Conservation (phyloP, 2,113 vertebrate genomes). For the Cephalopholis sonnerati region DNA sequence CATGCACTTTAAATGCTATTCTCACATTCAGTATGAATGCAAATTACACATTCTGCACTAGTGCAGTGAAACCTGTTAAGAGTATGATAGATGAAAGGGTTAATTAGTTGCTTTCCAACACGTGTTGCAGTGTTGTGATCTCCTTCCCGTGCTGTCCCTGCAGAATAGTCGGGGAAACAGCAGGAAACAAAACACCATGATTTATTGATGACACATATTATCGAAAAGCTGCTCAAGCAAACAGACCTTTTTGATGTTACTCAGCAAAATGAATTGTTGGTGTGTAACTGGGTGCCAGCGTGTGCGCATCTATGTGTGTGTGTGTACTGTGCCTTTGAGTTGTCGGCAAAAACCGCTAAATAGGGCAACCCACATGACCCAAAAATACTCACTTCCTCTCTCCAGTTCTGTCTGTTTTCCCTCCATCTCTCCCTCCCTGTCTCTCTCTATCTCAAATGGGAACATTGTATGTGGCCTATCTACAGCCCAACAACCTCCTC, state of each 20-base stretch:
- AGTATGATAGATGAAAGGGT: neutral
- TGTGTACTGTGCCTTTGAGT: slow-evolving; percentile 51
- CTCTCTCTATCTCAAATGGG: slow-evolving; percentile 63
- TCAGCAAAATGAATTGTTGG: slow-evolving; percentile 61
- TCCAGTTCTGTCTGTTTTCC: slow-evolving; percentile 59
- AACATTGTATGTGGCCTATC: slow-evolving; percentile 77
- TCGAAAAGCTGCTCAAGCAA: slow-evolving; percentile 53
- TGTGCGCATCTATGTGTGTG: slow-evolving; percentile 5
- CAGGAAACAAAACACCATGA: slow-evolving; percentile 54
- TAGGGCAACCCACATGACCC: slow-evolving; percentile 81
- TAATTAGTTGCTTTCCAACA: slow-evolving; percentile 2
- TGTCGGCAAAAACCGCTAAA: slow-evolving; percentile 69
- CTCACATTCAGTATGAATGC: neutral
- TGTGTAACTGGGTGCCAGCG: slow-evolving; percentile 16
- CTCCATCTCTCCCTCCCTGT: slow-evolving; percentile 57
- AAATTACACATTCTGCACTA: neutral
- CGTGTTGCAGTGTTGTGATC: slow-evolving; percentile 11
- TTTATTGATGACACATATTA: slow-evolving; percentile 66
- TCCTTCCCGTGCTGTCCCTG: neutral
- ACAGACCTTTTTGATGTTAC: slow-evolving; percentile 56
- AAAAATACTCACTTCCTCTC: slow-evolving; percentile 73
- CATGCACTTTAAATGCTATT: too few relatives aligned
- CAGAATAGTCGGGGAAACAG: slow-evolving; percentile 2
- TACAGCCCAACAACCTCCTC: slow-evolving; percentile 75
- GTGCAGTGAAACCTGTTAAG: neutral